Base-by-base conservation (phyloP, 2,113 vertebrate species). In the Connochaetes taurinus region DNA sequence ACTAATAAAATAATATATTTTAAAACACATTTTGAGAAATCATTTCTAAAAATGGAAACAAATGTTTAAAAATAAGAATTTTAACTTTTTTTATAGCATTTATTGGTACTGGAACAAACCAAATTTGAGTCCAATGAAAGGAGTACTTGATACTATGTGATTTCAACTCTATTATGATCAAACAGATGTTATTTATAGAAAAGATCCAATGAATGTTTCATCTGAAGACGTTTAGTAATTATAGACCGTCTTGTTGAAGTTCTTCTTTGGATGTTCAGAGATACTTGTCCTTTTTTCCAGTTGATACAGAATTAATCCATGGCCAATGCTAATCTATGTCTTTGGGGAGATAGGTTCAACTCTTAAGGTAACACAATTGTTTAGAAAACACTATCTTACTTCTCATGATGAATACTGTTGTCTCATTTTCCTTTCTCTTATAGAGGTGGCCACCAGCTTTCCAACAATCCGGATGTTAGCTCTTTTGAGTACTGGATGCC, bases 401-500 rank as follows among this genome's bases (percentile, higher is more conserved):
- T 95, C 52, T 97, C 17, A 15, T 15, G 40, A 31, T 64, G 89
- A 83, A 92, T 45, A 85, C 57, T 27, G 6, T 25, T 97, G 94
- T 45, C 90, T 98, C 87, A 91, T 95, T 98, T 98, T 98, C 50
- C 95, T 96, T 57, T 98, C 97, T 98, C 93, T 98, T 43, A 98
- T 86, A 81, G 98, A 98, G 83, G 40, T 90, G 91, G 91, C 62
- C 90, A 97, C 94, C 96, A 98, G 93, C 45, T 97, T 95, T 60
- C 96, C 98, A 97, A 96, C 98, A 96, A 97, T 33, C 43, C 53
- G 95, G 97, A 99, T 98, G 94, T 98, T 97, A 97, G 97, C 87
- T 97, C 95, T 92, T 90, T 98, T 98, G 89, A 98, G 95, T 60
- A 98, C 25, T 87, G 78, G 97, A 40, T 95, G 96, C 89, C 96